Conservation (phyloP, 2,888 invertebrate genomes). For the Philereme transversata region DNA sequence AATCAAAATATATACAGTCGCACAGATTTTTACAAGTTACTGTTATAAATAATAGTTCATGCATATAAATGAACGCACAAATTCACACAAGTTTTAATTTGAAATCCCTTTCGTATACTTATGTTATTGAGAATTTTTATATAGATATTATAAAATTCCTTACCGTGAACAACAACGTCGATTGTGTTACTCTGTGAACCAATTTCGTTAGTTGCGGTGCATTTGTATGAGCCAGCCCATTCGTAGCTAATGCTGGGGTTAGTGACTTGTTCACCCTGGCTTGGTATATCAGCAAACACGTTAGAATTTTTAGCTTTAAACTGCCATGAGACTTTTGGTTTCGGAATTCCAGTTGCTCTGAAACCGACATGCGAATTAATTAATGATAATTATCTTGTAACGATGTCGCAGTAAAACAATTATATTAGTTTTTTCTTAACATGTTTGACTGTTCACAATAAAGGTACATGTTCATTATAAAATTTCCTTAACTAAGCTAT, state of each 20-base stretch:
- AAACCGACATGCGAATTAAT: slow-evolving; percentile 4
- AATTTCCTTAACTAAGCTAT: background rate
- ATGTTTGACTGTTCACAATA: no score
- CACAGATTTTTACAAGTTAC: background rate
- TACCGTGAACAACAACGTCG: slow-evolving; percentile 35
- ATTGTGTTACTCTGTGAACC: slow-evolving; percentile 12
- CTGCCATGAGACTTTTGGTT: slow-evolving; percentile 34
- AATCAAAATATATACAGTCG: no score
- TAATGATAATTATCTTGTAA: background rate
- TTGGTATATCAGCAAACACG: slow-evolving; percentile 1
- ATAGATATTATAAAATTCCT: background rate
- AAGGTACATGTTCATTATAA: background rate
- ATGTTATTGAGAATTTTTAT: background rate
- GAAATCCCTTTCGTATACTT: background rate
- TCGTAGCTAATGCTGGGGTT: slow-evolving; percentile 14
- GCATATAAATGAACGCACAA: background rate
- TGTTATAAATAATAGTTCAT: background rate
- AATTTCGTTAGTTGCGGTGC: slow-evolving; percentile 29
- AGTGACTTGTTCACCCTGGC: slow-evolving; percentile 17
- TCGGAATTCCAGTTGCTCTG: slow-evolving; percentile 32
- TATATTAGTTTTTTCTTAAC: no score
- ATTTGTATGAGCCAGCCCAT: slow-evolving; percentile 32
- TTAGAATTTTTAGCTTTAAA: slow-evolving; percentile 25
- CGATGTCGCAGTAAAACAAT: background rate
- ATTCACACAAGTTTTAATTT: background rate